Percentiles rank a stretch among this genome's conserved stretches.
Conservation (phyloP, 2,888 invertebrate species). For the Eutolmus rufibarbis region DNA sequence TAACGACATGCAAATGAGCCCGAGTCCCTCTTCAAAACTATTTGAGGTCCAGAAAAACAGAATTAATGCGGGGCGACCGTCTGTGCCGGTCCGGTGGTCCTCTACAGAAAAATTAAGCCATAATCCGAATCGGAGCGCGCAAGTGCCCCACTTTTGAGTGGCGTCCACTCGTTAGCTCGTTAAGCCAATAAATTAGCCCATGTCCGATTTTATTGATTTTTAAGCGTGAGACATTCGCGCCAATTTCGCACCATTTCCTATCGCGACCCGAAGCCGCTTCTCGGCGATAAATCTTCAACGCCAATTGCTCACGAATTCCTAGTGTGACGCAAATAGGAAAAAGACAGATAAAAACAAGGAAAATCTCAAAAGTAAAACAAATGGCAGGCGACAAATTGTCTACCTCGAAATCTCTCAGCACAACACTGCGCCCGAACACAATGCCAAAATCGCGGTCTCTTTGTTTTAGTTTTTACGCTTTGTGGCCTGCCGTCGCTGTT, state of each 20-base stretch:
- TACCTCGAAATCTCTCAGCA: background rate
- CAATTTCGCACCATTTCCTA: background rate
- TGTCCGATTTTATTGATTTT: slow-evolving; percentile 12
- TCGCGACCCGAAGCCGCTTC: background rate
- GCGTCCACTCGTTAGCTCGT: background rate
- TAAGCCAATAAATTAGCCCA: background rate
- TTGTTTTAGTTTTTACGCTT: background rate
- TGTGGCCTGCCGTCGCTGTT: background rate
- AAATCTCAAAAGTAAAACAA: background rate
- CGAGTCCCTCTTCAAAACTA: background rate
- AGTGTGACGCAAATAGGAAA: background rate
- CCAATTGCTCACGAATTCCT: background rate
- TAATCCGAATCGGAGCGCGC: background rate
- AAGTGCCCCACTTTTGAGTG: background rate
- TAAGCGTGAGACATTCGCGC: background rate
- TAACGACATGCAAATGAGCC: slow-evolving; percentile 24
- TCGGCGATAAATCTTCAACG: background rate
- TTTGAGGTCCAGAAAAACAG: background rate
- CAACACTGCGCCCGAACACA: background rate
- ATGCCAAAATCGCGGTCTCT: background rate
- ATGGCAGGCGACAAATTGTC: slow-evolving; percentile 12
- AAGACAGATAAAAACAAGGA: background rate
- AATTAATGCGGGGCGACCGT: background rate
- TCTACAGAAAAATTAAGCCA: background rate
- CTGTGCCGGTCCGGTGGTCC: slow-evolving; percentile 1